Base-by-base conservation (phyloP, 2,113 vertebrate genomes). In the Siniperca knerii region DNA sequence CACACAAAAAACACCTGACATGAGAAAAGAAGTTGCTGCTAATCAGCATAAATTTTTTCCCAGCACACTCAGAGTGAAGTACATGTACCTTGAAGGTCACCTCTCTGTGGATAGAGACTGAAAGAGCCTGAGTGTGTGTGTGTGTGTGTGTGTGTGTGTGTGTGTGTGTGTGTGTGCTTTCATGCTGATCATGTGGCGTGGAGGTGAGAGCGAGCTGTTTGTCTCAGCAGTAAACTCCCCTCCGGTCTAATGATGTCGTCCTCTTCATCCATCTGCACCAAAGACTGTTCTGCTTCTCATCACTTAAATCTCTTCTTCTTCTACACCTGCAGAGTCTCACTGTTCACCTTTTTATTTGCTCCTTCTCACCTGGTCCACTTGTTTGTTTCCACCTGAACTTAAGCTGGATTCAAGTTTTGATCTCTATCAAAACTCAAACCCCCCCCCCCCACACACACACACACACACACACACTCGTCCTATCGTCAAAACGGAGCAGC, bases 41-140 rank as follows among this genome's bases (percentile, higher is more conserved):
- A 66, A 87, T 89, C 86, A 88, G 88, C 88, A 91, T 16, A 84
- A 82, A 40, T 42, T 69, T 3, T 70, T 67, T 74, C 57, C 29
- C 57, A 50, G 68, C 42, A 2, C 72, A 18, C 52, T 85, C 23
- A n/a, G 37, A 80, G 73, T 75, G 33, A 73, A 71, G 69, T 68
- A 42, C 75, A 86, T 85, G 48, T 54, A 77, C 60, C 60, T 52
- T 86, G 85, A 93, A 93, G 91, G 92, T 87, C 86, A 83, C 58
- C 50, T 75, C 80, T 77, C 69, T 73, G 67, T 68, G 81, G 40
- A 74, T 40, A 8, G 50, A 75, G 60, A 48, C 40, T 75, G 57
- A 71, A 68, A 35, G 20, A 16, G 81, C 16, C 4, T 33, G 25
- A 25, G 25, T 25, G 57, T 23, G 48, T 81, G 78, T 73, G 70